Evolutionary conservation across 2,113 vertebrate species (phyloP).

Genomic region (Piprites chloris): DNA sequence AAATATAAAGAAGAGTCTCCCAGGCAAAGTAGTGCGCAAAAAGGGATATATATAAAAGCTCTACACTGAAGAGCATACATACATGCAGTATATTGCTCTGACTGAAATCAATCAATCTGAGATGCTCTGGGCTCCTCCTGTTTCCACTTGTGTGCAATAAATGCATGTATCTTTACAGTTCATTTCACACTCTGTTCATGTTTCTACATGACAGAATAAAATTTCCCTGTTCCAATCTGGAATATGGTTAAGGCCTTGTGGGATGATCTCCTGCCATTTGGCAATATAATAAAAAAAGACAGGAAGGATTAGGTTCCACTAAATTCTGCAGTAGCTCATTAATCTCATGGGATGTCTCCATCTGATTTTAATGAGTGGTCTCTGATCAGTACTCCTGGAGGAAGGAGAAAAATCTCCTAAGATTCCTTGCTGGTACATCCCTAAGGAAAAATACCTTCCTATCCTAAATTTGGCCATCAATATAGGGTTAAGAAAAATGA

Average conservation of each 20-base stretch:
- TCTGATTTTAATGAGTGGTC: not conserved
- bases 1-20: not conserved
- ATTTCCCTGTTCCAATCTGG: slow-evolving; percentile 38
- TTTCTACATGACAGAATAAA: slow-evolving; percentile 43
- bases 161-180: slow-evolving; percentile 14
- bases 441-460: not conserved
- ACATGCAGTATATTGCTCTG: not conserved
- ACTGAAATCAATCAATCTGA: not conserved
- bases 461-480: not conserved
- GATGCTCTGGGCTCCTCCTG: not conserved
- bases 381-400: not conserved
- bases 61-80: not conserved
- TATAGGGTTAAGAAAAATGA: slow-evolving; percentile 21
- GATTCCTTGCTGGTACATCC: not conserved
- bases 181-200: slow-evolving; percentile 1
- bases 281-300: slow-evolving; percentile 11
- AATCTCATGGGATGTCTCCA: not conserved
- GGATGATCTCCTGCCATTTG: not conserved
- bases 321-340: not conserved
- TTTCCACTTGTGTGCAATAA: slow-evolving; percentile 3
- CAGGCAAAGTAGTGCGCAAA: not conserved
- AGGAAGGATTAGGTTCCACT: not conserved
- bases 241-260: not conserved
- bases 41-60: not conserved
- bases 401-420: not conserved